phyloP scores from a whole-genome alignment of 2,888 invertebrate species.

The Venustoraphidia nigricollis region DNA sequence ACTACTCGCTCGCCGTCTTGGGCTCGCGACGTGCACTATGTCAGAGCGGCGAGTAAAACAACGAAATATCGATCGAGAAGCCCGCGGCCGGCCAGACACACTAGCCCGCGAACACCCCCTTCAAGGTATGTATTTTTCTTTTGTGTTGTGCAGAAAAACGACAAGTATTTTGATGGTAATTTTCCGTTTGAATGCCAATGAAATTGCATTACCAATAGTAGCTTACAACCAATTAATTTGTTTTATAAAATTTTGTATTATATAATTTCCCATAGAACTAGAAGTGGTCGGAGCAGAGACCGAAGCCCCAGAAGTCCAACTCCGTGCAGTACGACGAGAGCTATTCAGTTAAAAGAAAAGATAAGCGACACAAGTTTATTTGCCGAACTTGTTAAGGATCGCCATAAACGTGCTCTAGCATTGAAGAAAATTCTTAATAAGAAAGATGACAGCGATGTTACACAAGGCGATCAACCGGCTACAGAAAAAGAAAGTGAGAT shows the following conservation, averaged over 20 bases:
- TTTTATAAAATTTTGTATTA: background rate
- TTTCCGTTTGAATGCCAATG: too few species aligned
- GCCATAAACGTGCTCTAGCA: slow-evolving; percentile 66
- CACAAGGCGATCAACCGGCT: slow-evolving; percentile 18
- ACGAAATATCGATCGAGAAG: slow-evolving; percentile 35
- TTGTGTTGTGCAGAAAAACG: background rate
- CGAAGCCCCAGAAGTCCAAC: slow-evolving; percentile 18
- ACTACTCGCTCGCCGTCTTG: slow-evolving; percentile 31
- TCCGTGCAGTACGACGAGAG: slow-evolving; percentile 26
- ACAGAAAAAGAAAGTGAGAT: slow-evolving; percentile 19
- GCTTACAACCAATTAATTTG: background rate
- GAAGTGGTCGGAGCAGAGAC: slow-evolving; percentile 16
- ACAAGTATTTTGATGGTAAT: too few species aligned
- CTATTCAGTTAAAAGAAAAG: slow-evolving; percentile 57
- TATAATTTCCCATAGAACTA: background rate
- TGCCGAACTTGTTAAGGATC: slow-evolving; percentile 76
- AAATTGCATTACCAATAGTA: background rate
- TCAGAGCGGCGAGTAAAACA: slow-evolving; percentile 20
- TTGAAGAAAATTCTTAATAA: slow-evolving; percentile 53
- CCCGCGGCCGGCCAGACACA: slow-evolving; percentile 25
- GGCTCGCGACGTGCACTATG: slow-evolving; percentile 30
- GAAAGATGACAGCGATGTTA: slow-evolving; percentile 37
- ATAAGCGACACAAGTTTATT: slow-evolving; percentile 81
- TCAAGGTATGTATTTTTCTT: slow-evolving; percentile 9
- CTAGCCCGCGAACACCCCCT: slow-evolving; percentile 12